Evolutionary conservation across 2,113 vertebrate genomes (phyloP).

Genomic region (Dinomys branickii): DNA sequence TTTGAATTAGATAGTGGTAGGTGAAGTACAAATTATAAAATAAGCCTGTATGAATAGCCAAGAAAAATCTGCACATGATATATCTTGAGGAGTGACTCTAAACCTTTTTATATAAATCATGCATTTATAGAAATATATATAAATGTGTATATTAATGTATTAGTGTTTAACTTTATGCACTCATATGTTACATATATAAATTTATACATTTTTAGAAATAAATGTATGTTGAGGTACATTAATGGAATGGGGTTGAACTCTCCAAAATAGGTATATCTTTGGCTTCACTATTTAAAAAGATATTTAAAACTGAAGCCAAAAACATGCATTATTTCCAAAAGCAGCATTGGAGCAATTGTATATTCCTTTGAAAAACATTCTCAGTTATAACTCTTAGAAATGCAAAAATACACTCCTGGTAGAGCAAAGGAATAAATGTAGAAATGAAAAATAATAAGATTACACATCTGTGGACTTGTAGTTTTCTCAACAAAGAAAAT

Average conservation of each 20-base stretch:
- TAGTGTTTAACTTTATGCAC: no score
- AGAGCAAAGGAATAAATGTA: background rate
- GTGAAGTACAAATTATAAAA: background rate
- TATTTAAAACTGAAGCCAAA: background rate
- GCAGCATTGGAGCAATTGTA: background rate
- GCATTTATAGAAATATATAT: background rate
- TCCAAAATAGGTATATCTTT: background rate
- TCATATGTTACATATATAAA: no score
- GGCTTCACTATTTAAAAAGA: background rate
- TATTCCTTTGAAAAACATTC: background rate
- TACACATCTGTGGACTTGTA: background rate
- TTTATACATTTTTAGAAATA: background rate
- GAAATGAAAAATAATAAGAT: background rate
- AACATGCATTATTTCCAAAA: background rate
- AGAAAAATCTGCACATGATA: background rate
- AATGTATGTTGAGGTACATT: background rate
- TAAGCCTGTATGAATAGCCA: background rate
- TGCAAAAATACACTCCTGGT: background rate
- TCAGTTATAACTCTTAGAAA: background rate
- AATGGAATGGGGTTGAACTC: background rate
- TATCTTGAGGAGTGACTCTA: background rate
- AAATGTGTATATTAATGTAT: no score
- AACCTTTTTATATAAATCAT: background rate
- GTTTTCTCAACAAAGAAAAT: background rate
- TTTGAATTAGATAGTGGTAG: background rate